Evolutionary conservation across 2,888 invertebrate species (phyloP), one percentile per base, ranked within the genome.

Genomic region (Metallyticus violacea): DNA sequence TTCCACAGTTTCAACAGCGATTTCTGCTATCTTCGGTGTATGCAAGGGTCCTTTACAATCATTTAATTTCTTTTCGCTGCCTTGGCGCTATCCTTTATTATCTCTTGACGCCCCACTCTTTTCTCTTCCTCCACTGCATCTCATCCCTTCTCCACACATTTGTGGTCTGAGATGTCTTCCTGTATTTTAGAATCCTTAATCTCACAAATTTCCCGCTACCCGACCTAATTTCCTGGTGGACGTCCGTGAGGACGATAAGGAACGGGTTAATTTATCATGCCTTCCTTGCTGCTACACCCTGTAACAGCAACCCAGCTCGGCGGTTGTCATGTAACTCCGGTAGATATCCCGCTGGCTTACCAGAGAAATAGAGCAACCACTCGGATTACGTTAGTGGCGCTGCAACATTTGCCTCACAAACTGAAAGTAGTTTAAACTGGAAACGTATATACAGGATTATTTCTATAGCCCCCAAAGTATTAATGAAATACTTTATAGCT

Each of bases 161-260:
- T 62, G 40, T 62, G 40, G 40, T 62, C 15, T 62, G 40, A 22
- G 9, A 81, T 81, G 81, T 81, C 81, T 82, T 76, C 40, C 40
- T 62, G 26, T 62, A 82, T 82, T 82, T 15, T 76, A 82, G 40
- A 76, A 82, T 82, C 82, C 76, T 82, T 82, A 82, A 82, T 82
- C 76, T 82, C 82, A 82, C 82, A 82, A 82, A 82, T 82, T 82
- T 82, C 76, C 82, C 62, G 26, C 26, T 76, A 26, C 76, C 40
- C 40, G 76, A 82, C 76, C 82, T 82, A 82, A 82, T 82, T 82
- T 82, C 82, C 82, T 82, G 82, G 30, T 82, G n/a, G 82, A 26
- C 26, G 82, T 26, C 62, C 82, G 76, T 82, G 82, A 82, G 26
- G 22, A 26, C 76, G 82, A 82, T 82, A 82, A 82, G 82, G 40